Percentiles rank a stretch among this genome's conserved stretches.
Evolutionary conservation across 2,113 vertebrate genomes (phyloP).

Genomic region (Caranx melampygus): DNA sequence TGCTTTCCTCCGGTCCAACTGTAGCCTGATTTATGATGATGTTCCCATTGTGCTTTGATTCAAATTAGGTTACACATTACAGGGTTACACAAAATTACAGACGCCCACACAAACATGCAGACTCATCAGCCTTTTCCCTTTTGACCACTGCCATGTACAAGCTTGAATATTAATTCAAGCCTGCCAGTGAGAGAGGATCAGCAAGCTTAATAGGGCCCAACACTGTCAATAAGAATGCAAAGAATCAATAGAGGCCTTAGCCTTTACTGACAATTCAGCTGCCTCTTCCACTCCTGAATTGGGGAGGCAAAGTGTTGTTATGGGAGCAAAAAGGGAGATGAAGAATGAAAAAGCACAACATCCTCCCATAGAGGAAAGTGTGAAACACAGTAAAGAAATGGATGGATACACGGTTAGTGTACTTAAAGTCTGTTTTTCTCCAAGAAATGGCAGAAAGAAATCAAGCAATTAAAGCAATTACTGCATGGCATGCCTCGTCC

Average conservation of each 20-base stretch:
- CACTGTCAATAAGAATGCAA: conserved; percentile 25
- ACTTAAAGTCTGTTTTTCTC: background rate
- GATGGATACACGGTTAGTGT: conserved; percentile 7
- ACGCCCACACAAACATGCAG: background rate
- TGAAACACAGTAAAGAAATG: conserved; percentile 3
- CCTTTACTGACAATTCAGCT: conserved; percentile 35
- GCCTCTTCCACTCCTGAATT: background rate
- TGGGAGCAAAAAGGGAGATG: background rate
- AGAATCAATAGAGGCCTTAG: conserved; percentile 11
- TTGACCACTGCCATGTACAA: background rate
- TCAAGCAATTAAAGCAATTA: conserved; percentile 51
- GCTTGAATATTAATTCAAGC: conserved; percentile 16
- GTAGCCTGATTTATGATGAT: background rate
- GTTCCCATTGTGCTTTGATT: background rate
- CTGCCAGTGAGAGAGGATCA: conserved; percentile 1
- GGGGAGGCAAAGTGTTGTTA: background rate
- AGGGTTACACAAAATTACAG: background rate
- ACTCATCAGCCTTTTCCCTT: background rate
- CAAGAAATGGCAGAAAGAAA: conserved; percentile 6
- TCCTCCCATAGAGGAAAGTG: background rate
- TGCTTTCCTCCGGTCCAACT: background rate
- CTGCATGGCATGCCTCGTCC: background rate
- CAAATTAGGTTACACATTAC: background rate
- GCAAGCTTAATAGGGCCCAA: conserved; percentile 23
- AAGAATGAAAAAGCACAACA: conserved; percentile 7